Conservation (phyloP, 2,888 invertebrate species). For the Gymnocheta viridis region DNA sequence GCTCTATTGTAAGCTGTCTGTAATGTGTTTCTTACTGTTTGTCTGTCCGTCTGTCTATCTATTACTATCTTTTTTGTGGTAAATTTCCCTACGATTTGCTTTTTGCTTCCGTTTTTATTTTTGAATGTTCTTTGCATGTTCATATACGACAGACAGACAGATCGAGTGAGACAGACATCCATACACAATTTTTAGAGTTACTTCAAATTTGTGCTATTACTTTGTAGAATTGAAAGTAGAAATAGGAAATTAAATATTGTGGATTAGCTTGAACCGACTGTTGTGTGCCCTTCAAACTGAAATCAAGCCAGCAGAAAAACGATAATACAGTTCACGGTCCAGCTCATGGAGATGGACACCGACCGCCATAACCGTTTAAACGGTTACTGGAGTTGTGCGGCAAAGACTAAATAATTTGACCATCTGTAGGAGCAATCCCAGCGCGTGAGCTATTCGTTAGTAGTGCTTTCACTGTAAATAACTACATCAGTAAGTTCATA, state of each 20-base stretch:
- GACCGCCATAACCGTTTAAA: too few species aligned
- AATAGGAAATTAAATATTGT: neutral
- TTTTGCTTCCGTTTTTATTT: slow-evolving; percentile 45
- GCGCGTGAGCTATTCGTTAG: too few species aligned
- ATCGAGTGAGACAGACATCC: neutral
- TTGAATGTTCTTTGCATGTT: slow-evolving; percentile 7
- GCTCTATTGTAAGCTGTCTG: slow-evolving; percentile 16
- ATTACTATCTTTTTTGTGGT: neutral
- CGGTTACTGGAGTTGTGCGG: too few species aligned
- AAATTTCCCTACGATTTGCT: slow-evolving; percentile 49
- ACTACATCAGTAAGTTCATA: too few species aligned
- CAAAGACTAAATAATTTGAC: too few species aligned
- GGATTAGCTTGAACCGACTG: neutral
- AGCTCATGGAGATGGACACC: too few species aligned
- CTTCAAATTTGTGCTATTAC: slow-evolving; percentile 34
- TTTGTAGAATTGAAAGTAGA: neutral
- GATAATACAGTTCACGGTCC: too few species aligned
- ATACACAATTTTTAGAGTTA: slow-evolving; percentile 16
- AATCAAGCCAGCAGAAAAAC: too few species aligned
- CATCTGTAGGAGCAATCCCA: too few species aligned
- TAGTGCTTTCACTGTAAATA: too few species aligned
- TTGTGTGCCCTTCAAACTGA: neutral
- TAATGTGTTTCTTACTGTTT: neutral
- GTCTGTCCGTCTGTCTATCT: neutral
- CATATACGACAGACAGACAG: neutral